Evolutionary conservation across 2,113 vertebrate species (phyloP), one percentile per base, ranked within the genome.

Genomic region (Speoplatyrhinus poulsoni): DNA sequence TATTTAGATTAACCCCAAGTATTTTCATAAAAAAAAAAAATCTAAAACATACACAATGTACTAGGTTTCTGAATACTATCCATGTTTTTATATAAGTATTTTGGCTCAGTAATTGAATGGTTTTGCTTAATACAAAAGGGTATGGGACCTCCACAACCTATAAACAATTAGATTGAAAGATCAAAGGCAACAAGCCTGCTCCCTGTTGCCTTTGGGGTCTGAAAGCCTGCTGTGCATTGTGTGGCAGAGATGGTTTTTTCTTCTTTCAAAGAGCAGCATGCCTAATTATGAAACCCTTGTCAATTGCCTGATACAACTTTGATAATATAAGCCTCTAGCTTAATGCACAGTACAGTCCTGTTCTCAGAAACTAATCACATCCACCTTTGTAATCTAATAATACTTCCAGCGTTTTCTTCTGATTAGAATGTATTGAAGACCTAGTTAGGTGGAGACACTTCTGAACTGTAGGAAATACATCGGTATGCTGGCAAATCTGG

Each of bases 171-270:
- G 68, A 75, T 85, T 76, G 76, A 79, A 65, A 69, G 82, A 91
- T 92, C 85, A 91, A 92, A 91, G 88, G 70, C 85, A 73, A 61
- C 81, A 64, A 46, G 60, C 67, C 86, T 84, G 82, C 69, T 81
- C 84, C 84, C 48, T 61, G 81, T 76, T 82, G 84, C 86, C 88
- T 87, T 75, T 86, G 88, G 89, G 87, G 87, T 82, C 82, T 87
- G 85, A 85, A 84, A 83, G 73, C 88, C 87, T 88, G 86, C 88
- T 91, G 89, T 90, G 88, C 86, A 88, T 90, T 91, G 86, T 85
- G 77, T 69, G 70, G 70, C 73, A 69, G 67, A 84, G 82, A 80
- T 75, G 33, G 17, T 81, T 80, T 76, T 73, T 84, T 70, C 73
- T 57, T 82, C 69, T 82, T 73, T 79, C 82, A 86, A 83, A 82